phyloP scores from a whole-genome alignment of 2,113 vertebrate genomes.

The Gadus chalcogrammus region DNA sequence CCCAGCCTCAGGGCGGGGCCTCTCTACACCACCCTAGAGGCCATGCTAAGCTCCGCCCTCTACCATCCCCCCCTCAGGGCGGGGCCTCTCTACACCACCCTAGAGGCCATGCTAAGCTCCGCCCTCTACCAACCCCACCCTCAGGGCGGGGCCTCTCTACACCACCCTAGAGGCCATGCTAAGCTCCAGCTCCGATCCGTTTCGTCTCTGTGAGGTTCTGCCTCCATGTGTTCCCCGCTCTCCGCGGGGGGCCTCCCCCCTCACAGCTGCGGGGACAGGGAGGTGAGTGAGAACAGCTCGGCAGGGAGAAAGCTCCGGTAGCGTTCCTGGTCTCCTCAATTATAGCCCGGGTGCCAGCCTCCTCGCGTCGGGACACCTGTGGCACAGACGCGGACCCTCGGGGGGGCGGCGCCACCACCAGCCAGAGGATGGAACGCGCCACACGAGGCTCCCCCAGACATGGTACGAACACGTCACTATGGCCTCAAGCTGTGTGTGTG shows the following conservation, averaged over 20 bases:
- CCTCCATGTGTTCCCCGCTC: constrained; percentile 53
- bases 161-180: too few relatives aligned
- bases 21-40: too few relatives aligned
- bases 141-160: too few relatives aligned
- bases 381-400: constrained; percentile 55
- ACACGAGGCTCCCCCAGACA: constrained; percentile 26
- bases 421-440: constrained; percentile 58
- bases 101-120: too few relatives aligned
- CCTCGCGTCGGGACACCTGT: constrained; percentile 55
- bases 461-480: constrained; percentile 19
- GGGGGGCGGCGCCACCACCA: constrained; percentile 52
- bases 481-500: constrained; percentile 48
- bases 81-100: too few relatives aligned
- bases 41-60: too few relatives aligned
- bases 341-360: constrained; percentile 51
- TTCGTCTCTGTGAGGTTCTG: constrained; percentile 2
- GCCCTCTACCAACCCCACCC: too few relatives aligned
- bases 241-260: constrained; percentile 49
- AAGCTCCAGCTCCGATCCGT: background rate
- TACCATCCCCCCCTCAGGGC: too few relatives aligned
- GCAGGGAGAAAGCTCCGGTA: constrained; percentile 58
- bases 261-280: constrained; percentile 65
- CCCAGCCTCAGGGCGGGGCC: too few relatives aligned
- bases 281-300: constrained; percentile 32
- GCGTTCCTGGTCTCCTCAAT: constrained; percentile 55